Evolutionary conservation across 2,113 vertebrate genomes (phyloP).

Genomic region (Drymodes brunneopygia): DNA sequence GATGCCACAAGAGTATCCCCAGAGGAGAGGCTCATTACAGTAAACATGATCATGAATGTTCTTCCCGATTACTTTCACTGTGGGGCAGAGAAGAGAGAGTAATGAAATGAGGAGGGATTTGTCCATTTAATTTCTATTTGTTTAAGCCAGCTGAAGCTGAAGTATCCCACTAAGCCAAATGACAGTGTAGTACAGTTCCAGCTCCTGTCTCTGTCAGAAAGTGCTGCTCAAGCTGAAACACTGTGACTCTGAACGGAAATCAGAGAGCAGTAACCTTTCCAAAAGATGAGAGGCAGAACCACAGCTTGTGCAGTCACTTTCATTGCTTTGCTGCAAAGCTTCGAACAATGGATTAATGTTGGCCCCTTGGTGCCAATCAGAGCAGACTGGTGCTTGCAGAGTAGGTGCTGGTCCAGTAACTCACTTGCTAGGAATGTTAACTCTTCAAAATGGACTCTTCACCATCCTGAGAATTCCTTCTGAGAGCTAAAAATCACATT

Average conservation of each 20-base stretch:
- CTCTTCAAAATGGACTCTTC: not conserved
- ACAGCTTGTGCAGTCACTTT: not conserved
- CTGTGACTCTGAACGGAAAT: not conserved
- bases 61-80: not conserved
- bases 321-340: not conserved
- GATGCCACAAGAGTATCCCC: not conserved
- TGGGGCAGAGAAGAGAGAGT: not conserved
- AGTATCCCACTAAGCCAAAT: not conserved
- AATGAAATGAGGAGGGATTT: not conserved
- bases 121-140: not conserved
- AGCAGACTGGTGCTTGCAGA: not conserved
- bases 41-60: not conserved
- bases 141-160: not conserved
- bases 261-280: conserved; percentile 3
- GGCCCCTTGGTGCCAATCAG: not conserved
- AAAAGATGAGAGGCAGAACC: not conserved
- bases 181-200: not conserved
- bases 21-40: not conserved
- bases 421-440: not conserved
- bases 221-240: not conserved
- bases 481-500: not conserved
- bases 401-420: not conserved
- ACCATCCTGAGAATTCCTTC: not conserved
- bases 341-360: not conserved
- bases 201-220: not conserved